Base-by-base conservation (phyloP, 2,797 vertebrate genomes). In the Sitta carolinensis region DNA sequence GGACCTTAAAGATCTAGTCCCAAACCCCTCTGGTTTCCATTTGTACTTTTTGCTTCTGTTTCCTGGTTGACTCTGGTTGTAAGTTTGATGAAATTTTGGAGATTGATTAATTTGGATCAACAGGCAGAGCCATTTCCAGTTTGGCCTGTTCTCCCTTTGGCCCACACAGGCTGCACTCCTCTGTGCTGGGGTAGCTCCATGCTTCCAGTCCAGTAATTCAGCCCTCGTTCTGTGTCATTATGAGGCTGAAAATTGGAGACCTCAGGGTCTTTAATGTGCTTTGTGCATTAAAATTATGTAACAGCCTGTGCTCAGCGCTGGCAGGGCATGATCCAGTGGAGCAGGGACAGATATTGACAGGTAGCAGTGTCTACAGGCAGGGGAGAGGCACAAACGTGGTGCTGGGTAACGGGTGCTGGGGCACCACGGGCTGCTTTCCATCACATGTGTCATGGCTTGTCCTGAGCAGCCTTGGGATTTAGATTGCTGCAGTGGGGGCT, bases 261-360 rank as follows among this genome's bases (percentile, higher is more conserved):
- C 96, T 88, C 23, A 0, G 69, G 91, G 79, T 93, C 51, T 51
- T 75, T 66, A 32, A 50, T 94, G 93, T 59, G 21, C 66, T 66
- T 18, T 34, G 70, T 95, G 55, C 94, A 95, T 94, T 95, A 86
- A 51, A 88, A 86, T 95, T 94, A 88, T 23, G 42, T 91, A 91
- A 90, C 0, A 88, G 85, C 30, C 20, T 34, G 77, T 86, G 27
- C 85, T 78, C 62, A 9, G 13, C 0, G 2, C 38, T 62, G 4
- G 2, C 45, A 40, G 92, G 70, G 59, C 7, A 12, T 55, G 70
- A 58, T 4, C 1, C 2, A 40, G 78, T 0, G 0, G 43, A 19
- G 29, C 9, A n/a, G 21, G 36, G 94, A 84, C 91, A 88, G 55
- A 63, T 95, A 94, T 93, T 75, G 93, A 94, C 76, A 47, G 81